A percentile compares a stretch with the other conserved stretches of the same genome.
Conservation (phyloP, 1,140 invertebrate genomes). For the Globodera ellingtonae region DNA sequence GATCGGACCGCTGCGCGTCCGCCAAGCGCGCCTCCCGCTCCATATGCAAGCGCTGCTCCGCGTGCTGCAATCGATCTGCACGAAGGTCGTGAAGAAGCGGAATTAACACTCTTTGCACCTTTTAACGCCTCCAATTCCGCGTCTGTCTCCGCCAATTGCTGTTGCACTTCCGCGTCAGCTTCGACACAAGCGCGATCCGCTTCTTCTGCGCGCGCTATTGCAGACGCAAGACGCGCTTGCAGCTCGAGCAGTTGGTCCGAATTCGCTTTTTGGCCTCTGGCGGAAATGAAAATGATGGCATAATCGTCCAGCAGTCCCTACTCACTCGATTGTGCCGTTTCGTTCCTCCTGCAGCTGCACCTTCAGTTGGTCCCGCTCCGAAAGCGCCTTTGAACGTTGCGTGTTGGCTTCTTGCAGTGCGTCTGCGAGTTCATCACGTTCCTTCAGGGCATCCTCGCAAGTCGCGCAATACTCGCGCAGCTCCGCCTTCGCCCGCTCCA, state of each 20-base stretch:
- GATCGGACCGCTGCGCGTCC: conserved; percentile 5
- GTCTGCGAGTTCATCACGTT: not conserved
- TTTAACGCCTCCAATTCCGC: conserved; percentile 17
- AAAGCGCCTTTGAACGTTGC: not conserved
- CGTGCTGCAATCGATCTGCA: not conserved
- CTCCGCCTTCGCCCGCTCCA: not conserved
- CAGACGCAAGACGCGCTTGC: conserved; percentile 7
- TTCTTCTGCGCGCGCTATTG: conserved; percentile 5
- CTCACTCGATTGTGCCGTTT: not conserved
- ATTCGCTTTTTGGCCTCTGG: not conserved
- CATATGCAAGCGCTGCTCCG: conserved; percentile 13
- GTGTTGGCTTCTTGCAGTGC: not conserved
- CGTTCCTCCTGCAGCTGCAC: not conserved
- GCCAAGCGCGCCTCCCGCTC: conserved; percentile 13
- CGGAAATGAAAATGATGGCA: not conserved
- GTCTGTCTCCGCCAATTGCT: not conserved
- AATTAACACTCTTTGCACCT: conserved; percentile 13
- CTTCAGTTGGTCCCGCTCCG: not conserved
- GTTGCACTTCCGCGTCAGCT: not conserved
- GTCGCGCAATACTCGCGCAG: not conserved
- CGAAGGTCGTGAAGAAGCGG: not conserved
- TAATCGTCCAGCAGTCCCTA: not conserved
- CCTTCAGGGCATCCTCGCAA: not conserved
- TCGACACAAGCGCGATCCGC: not conserved
- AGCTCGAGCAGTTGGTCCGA: not conserved